Evolutionary conservation across 2,113 vertebrate species (phyloP), one percentile per base, ranked within the genome.

Genomic region (Chunga burmeisteri): DNA sequence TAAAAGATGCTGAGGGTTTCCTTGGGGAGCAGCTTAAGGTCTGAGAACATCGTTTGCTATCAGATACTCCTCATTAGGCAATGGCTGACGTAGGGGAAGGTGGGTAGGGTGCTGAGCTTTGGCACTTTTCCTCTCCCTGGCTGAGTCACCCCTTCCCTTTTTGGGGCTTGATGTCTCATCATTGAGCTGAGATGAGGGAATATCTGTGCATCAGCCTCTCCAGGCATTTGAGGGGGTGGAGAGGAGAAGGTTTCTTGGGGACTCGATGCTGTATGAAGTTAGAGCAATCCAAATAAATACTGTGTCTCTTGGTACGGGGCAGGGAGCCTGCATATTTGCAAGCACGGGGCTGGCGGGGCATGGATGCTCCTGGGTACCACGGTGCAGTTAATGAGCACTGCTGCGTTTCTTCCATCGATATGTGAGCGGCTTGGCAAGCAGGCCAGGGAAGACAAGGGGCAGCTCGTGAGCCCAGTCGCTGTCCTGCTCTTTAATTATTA

Each of bases 401-500:
- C 78, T 91, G 53, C 70, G 81, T 44, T 81, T 74, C 42, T 81
- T 77, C 71, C 36, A 11, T 70, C 1, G 0, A 7, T 44, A 29
- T 90, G 83, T 70, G 81, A 92, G 85, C 9, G 1, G 71, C 63
- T 86, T 92, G 67, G 75, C 46, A 90, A 92, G 59, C 63, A 78
- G 75, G 80, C 42, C 50, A 47, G 92, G 63, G 55, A 81, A 62
- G 72, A 68, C 15, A 9, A 92, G 59, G 85, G 90, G 55, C 85
- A 95, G 66, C 88, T 92, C 5, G 0, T 80, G 55, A 88, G 82
- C 59, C 59, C 68, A 56, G 75, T 75, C 2, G 3, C 74, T 94
- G 72, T 90, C 88, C 94, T 94, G 58, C 59, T 95, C 26, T 81
- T 96, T 94, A 96, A 97, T 97, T 93, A 95, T 94, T 88, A 74